A percentile compares a stretch with the other conserved stretches of the same genome.
Evolutionary conservation across 1,140 invertebrate genomes (phyloP).

Genomic region (Elysia chlorotica): DNA sequence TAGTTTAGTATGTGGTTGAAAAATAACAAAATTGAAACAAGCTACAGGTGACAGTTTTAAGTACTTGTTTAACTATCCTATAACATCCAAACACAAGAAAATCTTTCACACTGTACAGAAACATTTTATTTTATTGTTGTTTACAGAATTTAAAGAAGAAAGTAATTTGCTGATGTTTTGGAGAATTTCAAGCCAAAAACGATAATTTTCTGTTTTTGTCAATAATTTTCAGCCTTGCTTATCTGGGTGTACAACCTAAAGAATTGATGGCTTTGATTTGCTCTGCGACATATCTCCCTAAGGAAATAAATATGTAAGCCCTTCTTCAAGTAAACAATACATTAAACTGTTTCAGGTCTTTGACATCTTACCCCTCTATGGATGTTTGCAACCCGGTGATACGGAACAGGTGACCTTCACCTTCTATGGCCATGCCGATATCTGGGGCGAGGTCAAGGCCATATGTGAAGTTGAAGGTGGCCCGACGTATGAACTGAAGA

Average conservation of each 20-base stretch:
- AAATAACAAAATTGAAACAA: too few relatives aligned
- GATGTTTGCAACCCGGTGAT: constrained; percentile 59
- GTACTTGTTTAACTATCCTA: too few relatives aligned
- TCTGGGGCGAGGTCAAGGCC: constrained; percentile 56
- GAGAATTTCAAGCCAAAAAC: too few relatives aligned
- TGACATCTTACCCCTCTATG: constrained; percentile 62
- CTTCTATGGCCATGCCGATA: constrained; percentile 61
- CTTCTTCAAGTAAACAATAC: neutral
- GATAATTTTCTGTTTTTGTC: too few relatives aligned
- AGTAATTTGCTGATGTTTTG: too few relatives aligned
- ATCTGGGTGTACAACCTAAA: too few relatives aligned
- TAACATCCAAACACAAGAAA: neutral
- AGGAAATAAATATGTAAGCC: neutral
- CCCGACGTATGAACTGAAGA: constrained; percentile 56
- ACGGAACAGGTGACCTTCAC: constrained; percentile 61
- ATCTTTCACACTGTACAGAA: neutral
- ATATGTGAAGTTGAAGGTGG: constrained; percentile 61
- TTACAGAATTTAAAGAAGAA: neutral
- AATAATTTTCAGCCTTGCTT: too few relatives aligned
- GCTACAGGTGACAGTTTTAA: too few relatives aligned
- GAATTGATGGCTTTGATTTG: too few relatives aligned
- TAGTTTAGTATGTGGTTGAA: too few relatives aligned
- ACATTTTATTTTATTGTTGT: neutral
- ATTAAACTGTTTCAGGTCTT: too few relatives aligned
- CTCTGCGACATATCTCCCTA: too few relatives aligned